These are phyloP conservation scores for Chloropsis cyanopogon DNA, from an alignment of 2,113 vertebrate species.

Conservation along the genomic window DNA sequence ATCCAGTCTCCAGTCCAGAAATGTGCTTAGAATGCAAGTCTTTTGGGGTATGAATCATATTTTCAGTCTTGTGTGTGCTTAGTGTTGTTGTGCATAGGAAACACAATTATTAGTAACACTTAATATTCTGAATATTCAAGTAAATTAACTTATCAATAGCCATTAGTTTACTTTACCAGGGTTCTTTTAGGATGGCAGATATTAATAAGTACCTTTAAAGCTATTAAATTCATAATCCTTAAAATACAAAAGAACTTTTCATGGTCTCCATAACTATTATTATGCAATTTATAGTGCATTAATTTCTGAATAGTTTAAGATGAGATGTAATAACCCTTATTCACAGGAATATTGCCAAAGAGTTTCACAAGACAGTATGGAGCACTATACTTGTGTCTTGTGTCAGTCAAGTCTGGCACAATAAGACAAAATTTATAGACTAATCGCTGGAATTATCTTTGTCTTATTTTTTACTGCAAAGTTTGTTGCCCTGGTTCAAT, in stretches of 20 bases:
- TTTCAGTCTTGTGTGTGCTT: background rate
- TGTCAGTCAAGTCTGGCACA: background rate
- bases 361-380: background rate
- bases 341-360: background rate
- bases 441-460: background rate
- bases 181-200: background rate
- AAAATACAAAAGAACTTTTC: background rate
- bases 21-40: background rate
- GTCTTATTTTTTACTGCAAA: background rate
- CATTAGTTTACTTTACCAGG: background rate
- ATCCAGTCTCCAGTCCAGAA: background rate
- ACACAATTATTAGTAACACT: fast-evolving
- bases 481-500: background rate
- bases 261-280: background rate
- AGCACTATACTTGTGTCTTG: background rate
- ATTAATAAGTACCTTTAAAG: background rate
- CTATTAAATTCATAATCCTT: background rate
- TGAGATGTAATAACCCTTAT: background rate
- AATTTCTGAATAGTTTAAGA: background rate
- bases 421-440: background rate
- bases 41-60: background rate
- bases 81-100: fast-evolving
- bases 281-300: background rate
- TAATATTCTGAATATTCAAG: background rate
- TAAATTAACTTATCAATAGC: background rate